phyloP scores from a whole-genome alignment of 1,140 invertebrate species.

The Halesus radiatus region DNA sequence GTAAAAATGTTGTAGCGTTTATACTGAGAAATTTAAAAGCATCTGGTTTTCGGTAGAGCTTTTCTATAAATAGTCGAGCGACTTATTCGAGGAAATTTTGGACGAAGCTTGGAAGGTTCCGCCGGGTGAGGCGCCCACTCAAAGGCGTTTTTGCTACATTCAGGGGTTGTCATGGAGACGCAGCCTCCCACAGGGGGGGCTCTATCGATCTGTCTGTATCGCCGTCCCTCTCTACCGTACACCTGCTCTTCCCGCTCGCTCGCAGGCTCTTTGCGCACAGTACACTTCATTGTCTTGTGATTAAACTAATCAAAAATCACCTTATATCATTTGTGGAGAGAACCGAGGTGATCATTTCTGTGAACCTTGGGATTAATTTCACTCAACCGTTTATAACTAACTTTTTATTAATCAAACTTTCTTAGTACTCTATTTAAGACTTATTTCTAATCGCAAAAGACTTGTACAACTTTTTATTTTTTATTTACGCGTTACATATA shows the following conservation, averaged over 20 bases:
- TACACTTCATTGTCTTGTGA: slow-evolving; percentile 12
- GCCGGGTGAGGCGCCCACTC: slow-evolving; percentile 37
- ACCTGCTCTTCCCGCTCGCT: slow-evolving; percentile 32
- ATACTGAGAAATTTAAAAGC: neutral
- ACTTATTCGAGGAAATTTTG: slow-evolving; percentile 8
- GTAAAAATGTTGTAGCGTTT: slow-evolving; percentile 9
- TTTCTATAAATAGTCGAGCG: slow-evolving; percentile 15
- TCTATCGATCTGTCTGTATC: slow-evolving; percentile 43
- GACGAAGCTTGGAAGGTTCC: slow-evolving; percentile 4
- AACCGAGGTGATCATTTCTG: neutral
- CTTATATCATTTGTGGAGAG: neutral
- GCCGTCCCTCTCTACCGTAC: neutral
- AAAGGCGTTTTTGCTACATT: slow-evolving; percentile 39
- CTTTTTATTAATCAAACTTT: neutral
- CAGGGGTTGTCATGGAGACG: slow-evolving; percentile 37
- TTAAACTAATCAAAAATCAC: neutral
- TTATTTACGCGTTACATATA: too few relatives aligned
- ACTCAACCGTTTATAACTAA: neutral
- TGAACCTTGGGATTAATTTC: neutral
- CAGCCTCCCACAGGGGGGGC: slow-evolving; percentile 34
- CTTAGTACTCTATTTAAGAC: too few relatives aligned
- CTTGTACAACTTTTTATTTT: too few relatives aligned
- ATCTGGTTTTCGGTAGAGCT: neutral
- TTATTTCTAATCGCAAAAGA: too few relatives aligned
- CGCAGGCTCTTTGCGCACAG: neutral